Evolutionary conservation across 2,888 invertebrate species (phyloP), one percentile per base, ranked within the genome.

Genomic region (Agrochola lota): DNA sequence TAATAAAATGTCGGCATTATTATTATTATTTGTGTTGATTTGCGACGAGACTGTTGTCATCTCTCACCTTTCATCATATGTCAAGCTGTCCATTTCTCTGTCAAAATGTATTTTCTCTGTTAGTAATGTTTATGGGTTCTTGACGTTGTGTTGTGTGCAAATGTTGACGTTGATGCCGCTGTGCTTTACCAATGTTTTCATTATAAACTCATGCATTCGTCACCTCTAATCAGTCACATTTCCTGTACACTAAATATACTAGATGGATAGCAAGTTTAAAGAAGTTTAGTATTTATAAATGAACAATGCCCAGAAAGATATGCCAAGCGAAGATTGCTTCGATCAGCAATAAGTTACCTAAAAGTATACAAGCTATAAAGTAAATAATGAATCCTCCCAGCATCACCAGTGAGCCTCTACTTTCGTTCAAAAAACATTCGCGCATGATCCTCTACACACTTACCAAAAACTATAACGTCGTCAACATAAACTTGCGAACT

Each of bases 21-120:
- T 77, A 40, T 78, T 69, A 40, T 78, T 69, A 57, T 69, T 57
- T 70, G 78, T 85, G 78, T 86, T 62, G 68, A 74, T 72, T 81
- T 81, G 67, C 74, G 80, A 85, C 80, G 76, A 84, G 79, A 85
- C 81, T 78, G 73, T 84, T 77, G 84, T 85, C 77, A 87, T 86
- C 85, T 92, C 95, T 95, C 95, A 95, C 95, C 95, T 95, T 93
- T 85, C 85, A 84, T 84, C 86, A 87, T 87, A 91, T 90, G 90
- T 94, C 93, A 95, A 93, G 93, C 91, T 88, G 92, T 93, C 94
- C 93, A 92, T 90, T 92, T 93, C 90, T 92, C 95, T 95, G 95
- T 94, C 91, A 94, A 94, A 92, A 94, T 94, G 93, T 94, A 91
- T 90, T 91, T 87, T 88, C 89, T 93, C 91, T 93, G 91, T 93